A percentile compares a stretch with the other conserved stretches of the same genome.
These are phyloP conservation scores for Leguminivora glycinivorella DNA, from an alignment of 1,140 invertebrate genomes.

Conservation along the genomic window DNA sequence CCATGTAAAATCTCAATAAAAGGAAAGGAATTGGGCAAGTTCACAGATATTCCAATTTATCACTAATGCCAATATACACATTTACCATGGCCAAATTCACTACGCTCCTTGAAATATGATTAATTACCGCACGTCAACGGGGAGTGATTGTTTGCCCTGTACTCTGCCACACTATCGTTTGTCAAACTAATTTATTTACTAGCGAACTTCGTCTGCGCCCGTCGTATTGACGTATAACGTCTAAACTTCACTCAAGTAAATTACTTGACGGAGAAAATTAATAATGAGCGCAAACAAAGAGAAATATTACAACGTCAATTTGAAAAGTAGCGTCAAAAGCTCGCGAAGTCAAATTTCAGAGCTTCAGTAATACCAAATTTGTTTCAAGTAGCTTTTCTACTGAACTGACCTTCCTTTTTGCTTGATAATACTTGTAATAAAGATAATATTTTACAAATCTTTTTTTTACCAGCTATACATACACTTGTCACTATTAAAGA, in stretches of 20 bases:
- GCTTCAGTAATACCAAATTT: too few species aligned
- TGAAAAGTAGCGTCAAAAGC: too few species aligned
- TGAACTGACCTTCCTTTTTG: too few species aligned
- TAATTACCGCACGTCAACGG: neutral
- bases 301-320: neutral
- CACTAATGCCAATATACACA: neutral
- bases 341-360: too few species aligned
- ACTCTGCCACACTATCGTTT: slow-evolving; percentile 21
- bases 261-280: neutral
- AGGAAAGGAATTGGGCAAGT: too few species aligned
- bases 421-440: too few species aligned
- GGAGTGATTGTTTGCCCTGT: slow-evolving; percentile 22
- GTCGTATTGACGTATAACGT: slow-evolving; percentile 16
- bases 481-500: too few species aligned
- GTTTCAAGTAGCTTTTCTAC: too few species aligned
- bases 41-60: neutral
- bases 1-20: too few species aligned
- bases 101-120: slow-evolving; percentile 22
- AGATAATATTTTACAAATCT: too few species aligned
- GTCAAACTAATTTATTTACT: slow-evolving; percentile 26
- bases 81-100: slow-evolving; percentile 11
- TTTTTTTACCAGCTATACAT: too few species aligned
- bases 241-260: slow-evolving; percentile 13
- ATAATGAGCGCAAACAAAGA: neutral
- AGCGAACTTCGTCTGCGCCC: slow-evolving; percentile 5